Base-by-base conservation (phyloP, 2,797 vertebrate genomes). In the Natrix natrix region DNA sequence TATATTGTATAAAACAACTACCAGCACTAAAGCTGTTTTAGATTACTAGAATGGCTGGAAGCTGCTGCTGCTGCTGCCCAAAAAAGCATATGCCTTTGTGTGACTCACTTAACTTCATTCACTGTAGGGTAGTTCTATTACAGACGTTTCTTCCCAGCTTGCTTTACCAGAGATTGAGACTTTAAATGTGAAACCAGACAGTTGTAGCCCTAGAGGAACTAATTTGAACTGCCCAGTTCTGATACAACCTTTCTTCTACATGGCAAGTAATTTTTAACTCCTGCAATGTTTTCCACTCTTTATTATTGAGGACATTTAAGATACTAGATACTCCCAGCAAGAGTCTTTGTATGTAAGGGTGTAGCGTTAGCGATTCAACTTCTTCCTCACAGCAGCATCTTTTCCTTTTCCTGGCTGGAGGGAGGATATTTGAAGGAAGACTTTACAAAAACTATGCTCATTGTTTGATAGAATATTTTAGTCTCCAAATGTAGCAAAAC, bases 171-270 rank as follows among this genome's bases (percentile, higher is more conserved):
- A 91, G 87, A 54, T 52, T 78, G 57, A 43, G 26, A 90, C 16
- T 66, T 24, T 93, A 91, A 92, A 91, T 89, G 90, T 91, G 55
- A n/a, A 95, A 14, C 3, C 86, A 91, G 92, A 87, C 52, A 91
- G 28, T 1, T 48, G 56, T 22, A 94, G n/a, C 48, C 86, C 57
- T 26, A 88, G 28, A 60, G 57, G 88, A 7, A 13, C 90, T 93
- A 88, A 94, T 94, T 95, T 92, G 69, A 88, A 90, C 28, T 91
- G 10, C 37, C 17, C 90, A 1, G 37, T 90, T 32, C n/a, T 94
- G 22, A 93, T 94, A 13, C 0, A 83, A 88, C 10, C 37, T 91
- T 92, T 60, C 22, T 91, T 94, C 43, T 87, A 61, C 43, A 37
- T 92, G 26, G 5, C 91, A 93, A 93, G 74, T 93, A 91, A 54